Base-by-base conservation (phyloP, 1,140 invertebrate species). In the Heterodera schachtii region DNA sequence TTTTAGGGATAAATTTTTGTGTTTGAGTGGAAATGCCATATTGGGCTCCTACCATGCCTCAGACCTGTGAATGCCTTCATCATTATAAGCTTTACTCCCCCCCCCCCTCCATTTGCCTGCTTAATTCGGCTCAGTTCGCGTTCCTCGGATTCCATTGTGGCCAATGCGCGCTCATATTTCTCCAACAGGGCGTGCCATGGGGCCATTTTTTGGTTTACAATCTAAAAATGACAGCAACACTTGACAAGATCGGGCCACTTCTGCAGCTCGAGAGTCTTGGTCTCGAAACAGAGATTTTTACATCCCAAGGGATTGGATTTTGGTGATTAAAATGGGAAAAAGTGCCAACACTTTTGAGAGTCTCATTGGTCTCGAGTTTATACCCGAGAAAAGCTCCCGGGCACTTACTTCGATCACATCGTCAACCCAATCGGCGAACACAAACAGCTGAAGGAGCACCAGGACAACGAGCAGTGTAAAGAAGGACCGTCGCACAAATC, bases 141-240 rank as follows among this genome's bases (percentile, higher is more conserved):
- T 19, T 78, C 76, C 66, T 78, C 76, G 21, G 76, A 78, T 46
- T 78, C 76, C 76, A 78, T 78, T 67, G 76, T 78, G 47, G 66
- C 46, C 47, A 78, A 67, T 44, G 76, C 76, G 47, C 76, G 52
- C 9, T 78, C 47, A 9, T 78, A 78, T 46, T 78, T 78, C 70
- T 78, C 76, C 3, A 78, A 9, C 11, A 78, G 64, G n/a, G 76
- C 60, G 2, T 78, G 76, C 76, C 76, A 78, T 11, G 76, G 76
- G 8, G 64, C 76, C 76, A 78, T 78, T 47, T 78, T 78, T 46
- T 66, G 66, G 9, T 78, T 78, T 31, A 78, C 76, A 9, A 78
- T 78, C 76, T 78, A 19, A 60, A 60, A 60, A 16, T 11, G 1
- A 16, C 9, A 60, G 57, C 57, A 60, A 60, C 2, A 16, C 57